Percentiles rank a stretch among this genome's conserved stretches.
These are phyloP conservation scores for Mamestra configurata DNA, from an alignment of 1,140 invertebrate species.

Conservation along the genomic window DNA sequence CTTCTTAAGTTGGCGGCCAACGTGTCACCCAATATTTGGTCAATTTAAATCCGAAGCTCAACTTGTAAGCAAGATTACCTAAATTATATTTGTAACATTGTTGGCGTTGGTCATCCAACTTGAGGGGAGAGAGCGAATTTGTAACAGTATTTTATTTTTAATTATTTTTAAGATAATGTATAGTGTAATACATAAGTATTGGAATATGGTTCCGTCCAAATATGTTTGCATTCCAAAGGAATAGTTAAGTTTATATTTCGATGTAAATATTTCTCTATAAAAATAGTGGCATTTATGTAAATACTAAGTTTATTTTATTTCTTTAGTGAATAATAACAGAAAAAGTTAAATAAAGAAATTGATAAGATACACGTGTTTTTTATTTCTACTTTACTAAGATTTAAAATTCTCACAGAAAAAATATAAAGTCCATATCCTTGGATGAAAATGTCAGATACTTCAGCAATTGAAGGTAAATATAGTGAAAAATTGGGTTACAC, in stretches of 20 bases:
- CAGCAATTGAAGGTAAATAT: no score
- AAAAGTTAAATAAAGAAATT: slow-evolving; percentile 53
- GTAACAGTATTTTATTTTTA: slow-evolving; percentile 76
- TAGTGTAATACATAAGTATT: slow-evolving; percentile 60
- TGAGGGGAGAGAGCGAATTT: slow-evolving; percentile 22
- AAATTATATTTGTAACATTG: no score
- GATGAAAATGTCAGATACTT: no score
- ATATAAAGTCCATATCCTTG: no score
- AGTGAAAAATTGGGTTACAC: no score
- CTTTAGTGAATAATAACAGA: slow-evolving; percentile 42
- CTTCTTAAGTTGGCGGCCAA: neutral
- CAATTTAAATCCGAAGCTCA: neutral
- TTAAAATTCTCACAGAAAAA: no score
- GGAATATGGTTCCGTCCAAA: slow-evolving; percentile 79
- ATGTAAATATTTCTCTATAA: slow-evolving; percentile 64
- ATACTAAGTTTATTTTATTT: slow-evolving; percentile 58
- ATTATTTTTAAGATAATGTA: slow-evolving; percentile 54
- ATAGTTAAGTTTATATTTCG: slow-evolving; percentile 65
- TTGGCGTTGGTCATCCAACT: neutral
- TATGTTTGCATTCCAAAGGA: slow-evolving; percentile 82
- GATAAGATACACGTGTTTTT: slow-evolving; percentile 17
- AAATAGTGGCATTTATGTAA: slow-evolving; percentile 58
- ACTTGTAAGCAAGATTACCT: neutral
- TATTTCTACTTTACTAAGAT: neutral
- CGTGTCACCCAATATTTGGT: neutral